Evolutionary conservation across 2,888 invertebrate species (phyloP).

Genomic region (Diploptera punctata): DNA sequence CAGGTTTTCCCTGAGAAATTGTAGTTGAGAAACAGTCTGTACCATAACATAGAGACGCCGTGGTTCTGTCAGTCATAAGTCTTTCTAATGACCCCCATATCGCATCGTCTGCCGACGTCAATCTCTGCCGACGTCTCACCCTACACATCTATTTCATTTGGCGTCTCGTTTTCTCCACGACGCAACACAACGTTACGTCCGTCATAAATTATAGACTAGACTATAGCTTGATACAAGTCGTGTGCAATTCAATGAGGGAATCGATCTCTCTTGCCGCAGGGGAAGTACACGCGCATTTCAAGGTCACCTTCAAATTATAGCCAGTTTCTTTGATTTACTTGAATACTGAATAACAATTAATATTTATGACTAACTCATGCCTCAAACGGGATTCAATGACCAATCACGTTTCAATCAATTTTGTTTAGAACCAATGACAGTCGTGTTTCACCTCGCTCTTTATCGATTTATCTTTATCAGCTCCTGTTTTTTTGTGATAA

Average conservation of each 20-base stretch:
- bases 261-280: too few relatives aligned
- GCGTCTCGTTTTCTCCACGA: conserved; percentile 19
- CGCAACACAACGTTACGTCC: conserved; percentile 16
- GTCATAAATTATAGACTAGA: conserved; percentile 19
- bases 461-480: too few relatives aligned
- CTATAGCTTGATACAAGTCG: neutral
- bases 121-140: conserved; percentile 3
- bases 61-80: conserved; percentile 29
- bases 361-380: too few relatives aligned
- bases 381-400: too few relatives aligned
- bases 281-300: too few relatives aligned
- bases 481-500: too few relatives aligned
- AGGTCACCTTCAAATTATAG: too few relatives aligned
- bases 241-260: conserved; percentile 4
- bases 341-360: too few relatives aligned
- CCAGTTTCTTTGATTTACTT: too few relatives aligned
- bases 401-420: too few relatives aligned
- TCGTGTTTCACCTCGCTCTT: too few relatives aligned
- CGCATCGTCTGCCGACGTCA: conserved; percentile 22
- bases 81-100: conserved; percentile 30
- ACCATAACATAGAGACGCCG: conserved; percentile 17
- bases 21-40: neutral
- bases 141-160: conserved; percentile 26
- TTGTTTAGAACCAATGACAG: too few relatives aligned
- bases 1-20: neutral